Conservation (phyloP, 2,797 vertebrate genomes). For the Loris lydekkerianus region DNA sequence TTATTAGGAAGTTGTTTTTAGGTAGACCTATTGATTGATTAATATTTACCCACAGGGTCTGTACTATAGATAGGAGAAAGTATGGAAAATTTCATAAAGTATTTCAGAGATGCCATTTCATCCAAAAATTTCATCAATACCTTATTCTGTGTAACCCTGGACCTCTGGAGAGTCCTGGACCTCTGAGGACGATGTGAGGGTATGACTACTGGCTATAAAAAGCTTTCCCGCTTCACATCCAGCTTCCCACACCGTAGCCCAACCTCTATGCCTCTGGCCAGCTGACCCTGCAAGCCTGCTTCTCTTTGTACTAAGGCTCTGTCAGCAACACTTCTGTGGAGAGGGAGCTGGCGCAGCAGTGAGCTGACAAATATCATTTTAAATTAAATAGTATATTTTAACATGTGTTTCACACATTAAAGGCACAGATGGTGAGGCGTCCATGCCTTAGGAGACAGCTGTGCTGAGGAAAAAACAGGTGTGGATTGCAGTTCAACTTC, state of each 20-base stretch:
- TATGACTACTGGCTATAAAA: neutral
- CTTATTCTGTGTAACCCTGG: neutral
- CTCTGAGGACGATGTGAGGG: neutral
- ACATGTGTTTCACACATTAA: conserved; percentile 46
- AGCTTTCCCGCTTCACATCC: neutral
- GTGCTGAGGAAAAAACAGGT: conserved; percentile 53
- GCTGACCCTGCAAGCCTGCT: neutral
- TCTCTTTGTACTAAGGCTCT: neutral
- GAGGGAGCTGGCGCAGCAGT: conserved; percentile 6
- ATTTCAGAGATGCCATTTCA: neutral
- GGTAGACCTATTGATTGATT: neutral
- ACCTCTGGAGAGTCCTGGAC: neutral
- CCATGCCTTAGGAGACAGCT: conserved; percentile 59
- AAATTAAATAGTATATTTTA: conserved; percentile 75
- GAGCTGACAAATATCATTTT: conserved; percentile 76
- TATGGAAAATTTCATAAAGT: neutral
- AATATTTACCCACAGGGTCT: neutral
- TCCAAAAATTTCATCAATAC: neutral
- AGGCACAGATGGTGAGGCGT: conserved; percentile 70
- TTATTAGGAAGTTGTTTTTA: neutral
- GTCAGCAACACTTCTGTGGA: neutral
- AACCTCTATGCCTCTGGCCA: neutral
- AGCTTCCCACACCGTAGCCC: neutral
- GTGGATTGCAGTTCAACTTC: neutral
- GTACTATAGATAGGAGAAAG: neutral